These are phyloP conservation scores for Dynastes maya DNA, from an alignment of 2,888 invertebrate genomes.

Conservation along the genomic window DNA sequence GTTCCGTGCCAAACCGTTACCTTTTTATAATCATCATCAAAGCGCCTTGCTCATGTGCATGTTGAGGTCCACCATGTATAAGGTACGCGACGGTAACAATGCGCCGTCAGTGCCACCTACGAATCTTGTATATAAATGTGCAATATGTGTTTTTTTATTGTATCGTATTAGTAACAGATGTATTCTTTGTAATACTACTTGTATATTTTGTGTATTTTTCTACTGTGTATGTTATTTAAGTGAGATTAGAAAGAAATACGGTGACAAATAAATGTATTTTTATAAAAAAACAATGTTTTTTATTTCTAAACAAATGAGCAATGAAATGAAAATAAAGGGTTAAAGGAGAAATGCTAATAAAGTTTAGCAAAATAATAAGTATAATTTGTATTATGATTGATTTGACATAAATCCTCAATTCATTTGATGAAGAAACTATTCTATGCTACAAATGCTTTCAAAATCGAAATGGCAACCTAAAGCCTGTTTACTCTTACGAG, in stretches of 20 bases:
- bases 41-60: not conserved
- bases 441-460: too few species aligned
- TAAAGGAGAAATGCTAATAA: too few species aligned
- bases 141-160: conserved; percentile 46
- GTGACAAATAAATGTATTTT: conserved; percentile 60
- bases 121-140: conserved; percentile 38
- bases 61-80: conserved; percentile 10
- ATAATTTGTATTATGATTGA: too few species aligned
- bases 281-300: conserved; percentile 49
- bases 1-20: conserved; percentile 14
- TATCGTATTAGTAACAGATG: conserved; percentile 34
- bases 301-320: not conserved
- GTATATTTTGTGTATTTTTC: conserved; percentile 52
- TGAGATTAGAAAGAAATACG: conserved; percentile 56
- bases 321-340: too few species aligned
- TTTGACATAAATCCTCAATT: too few species aligned
- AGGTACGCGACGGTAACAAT: not conserved
- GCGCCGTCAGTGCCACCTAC: not conserved
- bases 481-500: too few species aligned
- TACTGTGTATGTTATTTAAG: conserved; percentile 55
- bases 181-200: conserved; percentile 17
- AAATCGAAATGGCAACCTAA: too few species aligned
- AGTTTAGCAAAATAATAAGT: too few species aligned
- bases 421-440: too few species aligned
- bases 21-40: not conserved